Evolutionary conservation across 2,797 vertebrate genomes (phyloP), one percentile per base, ranked within the genome.

Genomic region (Enteromius radiatus): DNA sequence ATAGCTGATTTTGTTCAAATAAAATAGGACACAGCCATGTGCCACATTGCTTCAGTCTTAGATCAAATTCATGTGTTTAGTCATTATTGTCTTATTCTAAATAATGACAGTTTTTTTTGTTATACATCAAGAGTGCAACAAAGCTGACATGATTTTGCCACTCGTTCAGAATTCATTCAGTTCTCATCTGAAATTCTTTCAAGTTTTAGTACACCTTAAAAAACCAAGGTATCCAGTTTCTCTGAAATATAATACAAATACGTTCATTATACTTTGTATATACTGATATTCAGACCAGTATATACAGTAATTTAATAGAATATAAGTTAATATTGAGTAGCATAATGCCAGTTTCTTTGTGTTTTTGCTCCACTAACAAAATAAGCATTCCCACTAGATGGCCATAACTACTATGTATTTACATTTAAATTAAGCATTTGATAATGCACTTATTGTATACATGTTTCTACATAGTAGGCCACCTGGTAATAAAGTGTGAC

Each of bases 1-100:
- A 69, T 2, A 70, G 49, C 73, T 83, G 75, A 70, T 63, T 77
- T 77, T 12, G 38, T 23, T 17, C 0, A 78, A 47, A 47, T 63
- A 0, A 82, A 56, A 15, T 52, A 52, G 59, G 31, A 64, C 70
- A 74, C 6, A 80, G 14, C 3, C 12, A 68, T 79, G 49, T 33
- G 45, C 11, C 26, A 23, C 31, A 52, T 49, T 6, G n/a, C 10
- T 10, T 7, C 33, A 7, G n/a, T 28, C 15, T 65, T 23, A 54
- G 63, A 49, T 6, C n/a, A 36, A 3, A 41, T 56, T 19, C 11
- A 52, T 78, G 64, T 21, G n/a, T 59, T 69, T 31, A 21, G 17
- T 17, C 10, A 28, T 28, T 11, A 12, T 56, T 28, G 28, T 54
- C 15, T 43, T 69, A 10, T 45, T 2, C 41, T 70, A 28, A 80